Percentiles rank a stretch among this genome's conserved stretches.
Conservation (phyloP, 2,888 invertebrate species). For the Ichneumoninae sp. region DNA sequence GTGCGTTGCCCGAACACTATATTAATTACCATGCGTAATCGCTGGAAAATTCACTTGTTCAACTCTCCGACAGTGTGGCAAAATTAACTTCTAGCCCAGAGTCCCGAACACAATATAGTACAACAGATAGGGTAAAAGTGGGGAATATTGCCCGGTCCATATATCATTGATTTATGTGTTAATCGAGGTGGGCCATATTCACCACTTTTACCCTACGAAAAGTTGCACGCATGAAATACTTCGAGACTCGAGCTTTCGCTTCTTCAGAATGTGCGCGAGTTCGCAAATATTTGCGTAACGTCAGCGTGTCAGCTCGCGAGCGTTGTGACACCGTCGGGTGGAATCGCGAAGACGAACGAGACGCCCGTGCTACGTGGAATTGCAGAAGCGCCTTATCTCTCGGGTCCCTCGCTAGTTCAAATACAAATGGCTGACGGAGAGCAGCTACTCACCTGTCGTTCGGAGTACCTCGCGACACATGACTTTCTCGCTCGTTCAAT, state of each 20-base stretch:
- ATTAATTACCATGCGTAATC: background rate
- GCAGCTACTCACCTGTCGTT: constrained; percentile 22
- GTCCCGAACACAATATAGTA: background rate
- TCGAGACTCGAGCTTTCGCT: background rate
- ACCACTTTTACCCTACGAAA: background rate
- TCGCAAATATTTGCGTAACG: constrained; percentile 7
- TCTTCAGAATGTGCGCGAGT: constrained; percentile 7
- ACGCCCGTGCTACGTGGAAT: constrained; percentile 17
- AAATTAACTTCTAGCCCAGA: background rate
- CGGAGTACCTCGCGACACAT: constrained; percentile 11
- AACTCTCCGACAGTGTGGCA: background rate
- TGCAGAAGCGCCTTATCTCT: constrained; percentile 24
- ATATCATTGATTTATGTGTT: no score
- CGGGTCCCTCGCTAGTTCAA: background rate
- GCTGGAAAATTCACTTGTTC: background rate
- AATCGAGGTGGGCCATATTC: no score
- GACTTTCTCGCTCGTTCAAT: constrained; percentile 5
- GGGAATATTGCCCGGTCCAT: no score
- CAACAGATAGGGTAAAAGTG: background rate
- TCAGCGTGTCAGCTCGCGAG: background rate
- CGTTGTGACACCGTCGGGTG: constrained; percentile 10
- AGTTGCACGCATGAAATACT: background rate
- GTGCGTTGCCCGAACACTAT: background rate
- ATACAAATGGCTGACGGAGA: constrained; percentile 5
- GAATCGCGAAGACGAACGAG: background rate